Evolutionary conservation across 2,113 vertebrate species (phyloP), one percentile per base, ranked within the genome.

Genomic region (Corythoichthys intestinalis): DNA sequence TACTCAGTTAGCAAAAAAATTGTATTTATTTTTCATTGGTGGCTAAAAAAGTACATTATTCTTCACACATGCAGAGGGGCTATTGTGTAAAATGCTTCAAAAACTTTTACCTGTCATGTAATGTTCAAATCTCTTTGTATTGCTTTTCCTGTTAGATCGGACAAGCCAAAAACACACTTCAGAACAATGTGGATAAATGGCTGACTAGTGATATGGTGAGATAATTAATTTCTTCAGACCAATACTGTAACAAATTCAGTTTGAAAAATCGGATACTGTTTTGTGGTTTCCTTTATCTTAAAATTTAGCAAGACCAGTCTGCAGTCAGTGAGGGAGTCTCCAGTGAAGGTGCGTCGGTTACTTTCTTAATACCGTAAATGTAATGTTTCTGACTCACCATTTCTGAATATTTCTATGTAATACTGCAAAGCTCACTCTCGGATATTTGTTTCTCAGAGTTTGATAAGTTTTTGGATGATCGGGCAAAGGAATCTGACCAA

Each of bases 381-480:
- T 53, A 48, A 14, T 56, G 34, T 37, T 61, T 28, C 20, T 28
- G 20, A 28, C 8, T 35, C 9, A 53, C 15, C 46, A 57, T 0
- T 4, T 13, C 50, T 14, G n/a, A 47, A 38, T 17, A 11, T 2
- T 13, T 11, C 20, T 46, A 79, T 72, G 12, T 58, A 70, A 46
- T 11, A 58, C 12, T 37, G 12, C 34, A 44, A 2, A 46, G 4
- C 7, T 46, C 47, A 13, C n/a, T 34, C 50, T 53, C 10, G 41
- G 44, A 53, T 3, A 59, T 3, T 73, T 1, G 12, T 3, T 67
- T 8, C 20, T 52, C 63, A 92, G 92, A 92, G 35, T 92, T 93
- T 75, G 88, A 92, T 64, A 81, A 76, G 77, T 93, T 93, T 73
- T 78, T 93, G 66, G 80, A 91, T 14, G 85, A 91, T 59, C 85